Evolutionary conservation across 1,140 invertebrate species (phyloP), one percentile per base, ranked within the genome.

Genomic region (Chymomyza costata): DNA sequence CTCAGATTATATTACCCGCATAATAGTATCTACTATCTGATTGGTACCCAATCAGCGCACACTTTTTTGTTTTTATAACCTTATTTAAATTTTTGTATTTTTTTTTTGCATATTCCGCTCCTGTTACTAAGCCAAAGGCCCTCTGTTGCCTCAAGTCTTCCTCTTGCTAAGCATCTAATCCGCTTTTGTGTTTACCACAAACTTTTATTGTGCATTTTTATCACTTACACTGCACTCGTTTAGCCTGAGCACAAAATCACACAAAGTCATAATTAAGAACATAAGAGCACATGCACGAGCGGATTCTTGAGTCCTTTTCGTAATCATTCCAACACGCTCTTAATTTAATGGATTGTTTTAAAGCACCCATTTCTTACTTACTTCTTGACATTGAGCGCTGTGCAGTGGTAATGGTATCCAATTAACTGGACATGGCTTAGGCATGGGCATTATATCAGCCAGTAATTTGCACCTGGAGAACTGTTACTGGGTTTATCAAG

Each of bases 311-410:
- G n/a, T n/a, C n/a, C n/a, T n/a, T n/a, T n/a, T n/a, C n/a, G n/a
- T n/a, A n/a, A n/a, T n/a, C n/a, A n/a, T n/a, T n/a, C n/a, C n/a
- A n/a, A n/a, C n/a, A n/a, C n/a, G n/a, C n/a, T n/a, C 5, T 34
- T 34, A 34, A 11, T 6, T 6, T n/a, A 34, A 34, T 6, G 7
- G 31, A 6, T 34, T 11, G 3, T 6, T n/a, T 6, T 6, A 34
- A 3, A n/a, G 7, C 13, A 6, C 5, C 3, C 13, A 34, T 5
- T 11, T 6, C 13, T n/a, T 11, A 84, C 82, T 83, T 82, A 84
- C 82, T 60, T 84, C 82, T 70, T 83, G 76, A 63, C 82, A 84
- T 82, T 73, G 65, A 55, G 60, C 82, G 58, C 40, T 51, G 53
- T 51, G 44, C 39, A 71, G 57, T 38, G 40, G 18, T n/a, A n/a